Conservation (phyloP, 2,888 invertebrate genomes). For the Drosophila kanekoi region DNA sequence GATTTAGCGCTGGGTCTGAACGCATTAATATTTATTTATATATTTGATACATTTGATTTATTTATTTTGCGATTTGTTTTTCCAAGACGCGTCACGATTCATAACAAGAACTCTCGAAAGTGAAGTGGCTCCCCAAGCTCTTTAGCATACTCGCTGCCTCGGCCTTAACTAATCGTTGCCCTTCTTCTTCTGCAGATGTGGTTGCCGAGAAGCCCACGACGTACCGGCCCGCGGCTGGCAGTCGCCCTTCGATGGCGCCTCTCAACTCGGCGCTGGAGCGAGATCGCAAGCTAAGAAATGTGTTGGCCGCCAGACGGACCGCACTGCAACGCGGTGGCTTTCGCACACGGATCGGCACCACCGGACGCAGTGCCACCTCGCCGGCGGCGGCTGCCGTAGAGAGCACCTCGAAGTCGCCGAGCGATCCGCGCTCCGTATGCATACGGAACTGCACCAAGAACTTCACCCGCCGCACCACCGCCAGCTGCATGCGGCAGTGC, state of each 20-base stretch:
- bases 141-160: constrained; percentile 18
- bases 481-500: constrained; percentile 85
- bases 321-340: constrained; percentile 87
- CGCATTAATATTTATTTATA: constrained; percentile 34
- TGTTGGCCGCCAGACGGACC: constrained; percentile 88
- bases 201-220: constrained; percentile 77
- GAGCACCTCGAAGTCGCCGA: constrained; percentile 82
- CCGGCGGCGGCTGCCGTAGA: constrained; percentile 64
- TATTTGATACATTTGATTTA: too few species aligned
- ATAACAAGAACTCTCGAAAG: constrained; percentile 5
- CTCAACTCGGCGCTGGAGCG: constrained; percentile 84
- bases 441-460: constrained; percentile 85
- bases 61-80: constrained; percentile 64
- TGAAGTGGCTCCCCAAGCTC: constrained; percentile 2
- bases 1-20: constrained; percentile 50
- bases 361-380: constrained; percentile 76
- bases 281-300: constrained; percentile 87
- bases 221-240: constrained; percentile 71
- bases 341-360: constrained; percentile 83
- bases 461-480: constrained; percentile 84
- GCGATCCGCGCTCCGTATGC: constrained; percentile 82
- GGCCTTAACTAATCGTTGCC: constrained; percentile 20
- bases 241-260: constrained; percentile 66
- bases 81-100: constrained; percentile 69
- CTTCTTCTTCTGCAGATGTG: constrained; percentile 61